Evolutionary conservation across 2,113 vertebrate genomes (phyloP), one percentile per base, ranked within the genome.

Genomic region (Pollachius pollachius): DNA sequence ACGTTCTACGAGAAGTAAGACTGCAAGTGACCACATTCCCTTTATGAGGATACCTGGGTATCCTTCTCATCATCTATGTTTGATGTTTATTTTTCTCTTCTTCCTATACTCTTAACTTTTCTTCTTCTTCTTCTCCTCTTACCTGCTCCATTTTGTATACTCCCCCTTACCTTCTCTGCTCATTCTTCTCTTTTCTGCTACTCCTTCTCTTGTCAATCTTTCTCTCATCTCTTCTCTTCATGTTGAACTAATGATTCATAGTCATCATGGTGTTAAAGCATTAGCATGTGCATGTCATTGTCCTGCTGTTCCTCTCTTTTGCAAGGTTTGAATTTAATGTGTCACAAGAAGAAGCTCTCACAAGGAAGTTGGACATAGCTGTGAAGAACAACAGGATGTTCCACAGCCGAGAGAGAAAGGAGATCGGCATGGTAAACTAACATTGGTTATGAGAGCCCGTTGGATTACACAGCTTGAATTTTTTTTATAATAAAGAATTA

Each of bases 371-470:
- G 81, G 96, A 99, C 1, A 71, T 98, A 0, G 86, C 97, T 0
- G 96, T 98, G 76, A 99, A 99, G 80, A 98, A 98, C 74, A 95
- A 91, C 67, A 91, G 84, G 68, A 94, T 94, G 0, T 93, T 97
- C 68, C 91, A 93, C 77, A 94, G 91, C 13, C 92, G 94, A 62
- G 93, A 96, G 59, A 94, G 93, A 27, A 97, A 95, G 74, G 96
- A 98, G 81, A 90, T 99, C 68, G 96, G 97, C 70, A 96, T 91
- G 88, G 96, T 99, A 82, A 54, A 81, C 34, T 54, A 65, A 16
- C 41, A 27, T 41, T 27, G 27, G 30, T 34, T 30, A 30, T n/a
- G 27, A 34, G n/a, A n/a, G 63, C 34, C 5, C 21, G 21, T 63
- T 7, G 2, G 7, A 16, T 17, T 11, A n/a, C 17, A 12, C 12